phyloP scores from a whole-genome alignment of 1,140 invertebrate species.

The Anadara kagoshimensis region DNA sequence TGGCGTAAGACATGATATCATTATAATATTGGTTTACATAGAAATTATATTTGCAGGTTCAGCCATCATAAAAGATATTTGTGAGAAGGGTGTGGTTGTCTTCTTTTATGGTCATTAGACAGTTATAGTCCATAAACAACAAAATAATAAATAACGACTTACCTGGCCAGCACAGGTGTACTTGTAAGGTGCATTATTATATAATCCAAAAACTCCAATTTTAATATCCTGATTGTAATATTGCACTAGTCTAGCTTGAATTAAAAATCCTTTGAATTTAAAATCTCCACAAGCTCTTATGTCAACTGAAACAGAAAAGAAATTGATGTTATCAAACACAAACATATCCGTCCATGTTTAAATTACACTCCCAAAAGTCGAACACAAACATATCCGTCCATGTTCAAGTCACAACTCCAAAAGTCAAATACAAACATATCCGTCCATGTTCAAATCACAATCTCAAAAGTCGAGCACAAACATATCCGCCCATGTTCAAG shows the following conservation, averaged over 20 bases:
- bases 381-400: too few species aligned
- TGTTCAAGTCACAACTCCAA: too few species aligned
- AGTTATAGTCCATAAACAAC: neutral
- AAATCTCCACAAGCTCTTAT: conserved; percentile 28
- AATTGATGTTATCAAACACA: too few species aligned
- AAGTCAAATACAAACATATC: too few species aligned
- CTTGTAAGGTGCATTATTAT: conserved; percentile 32
- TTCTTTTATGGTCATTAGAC: neutral
- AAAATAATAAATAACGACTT: conserved; percentile 9
- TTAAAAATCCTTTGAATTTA: conserved; percentile 31
- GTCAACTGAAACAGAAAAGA: conserved; percentile 20
- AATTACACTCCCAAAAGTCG: too few species aligned
- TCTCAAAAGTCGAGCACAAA: too few species aligned
- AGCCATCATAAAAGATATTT: neutral
- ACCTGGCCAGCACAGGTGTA: conserved; percentile 38
- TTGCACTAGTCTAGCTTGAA: conserved; percentile 31
- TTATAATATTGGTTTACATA: too few species aligned
- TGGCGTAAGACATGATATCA: too few species aligned
- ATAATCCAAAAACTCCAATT: conserved; percentile 40
- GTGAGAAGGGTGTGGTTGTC: neutral
- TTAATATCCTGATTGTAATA: conserved; percentile 38
- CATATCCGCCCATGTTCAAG: too few species aligned
- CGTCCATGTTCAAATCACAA: too few species aligned
- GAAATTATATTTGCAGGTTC: too few species aligned
- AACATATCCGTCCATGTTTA: too few species aligned